Conservation (phyloP, 2,113 vertebrate genomes). For the Oophaga pumilio region DNA sequence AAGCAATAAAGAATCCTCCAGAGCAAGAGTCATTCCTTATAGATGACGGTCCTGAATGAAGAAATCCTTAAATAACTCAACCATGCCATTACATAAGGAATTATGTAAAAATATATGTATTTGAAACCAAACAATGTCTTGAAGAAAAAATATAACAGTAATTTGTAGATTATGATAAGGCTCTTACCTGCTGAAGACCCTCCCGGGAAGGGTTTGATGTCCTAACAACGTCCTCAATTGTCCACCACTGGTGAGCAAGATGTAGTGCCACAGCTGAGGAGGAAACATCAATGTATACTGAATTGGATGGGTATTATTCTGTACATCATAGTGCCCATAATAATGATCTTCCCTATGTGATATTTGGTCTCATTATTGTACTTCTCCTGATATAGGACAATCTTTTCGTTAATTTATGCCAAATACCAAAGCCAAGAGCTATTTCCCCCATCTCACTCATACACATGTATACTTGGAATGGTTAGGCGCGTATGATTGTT, state of each 20-base stretch:
- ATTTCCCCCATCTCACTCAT: background rate
- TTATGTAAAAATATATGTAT: background rate
- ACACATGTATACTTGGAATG: background rate
- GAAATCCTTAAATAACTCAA: too few species aligned
- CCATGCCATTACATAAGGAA: too few species aligned
- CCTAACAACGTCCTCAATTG: slow-evolving; percentile 82
- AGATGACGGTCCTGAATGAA: background rate
- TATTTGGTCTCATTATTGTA: background rate
- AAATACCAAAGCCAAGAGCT: background rate
- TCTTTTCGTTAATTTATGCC: background rate
- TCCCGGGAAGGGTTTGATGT: slow-evolving; percentile 76
- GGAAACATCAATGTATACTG: slow-evolving; percentile 45
- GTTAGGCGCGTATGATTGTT: background rate
- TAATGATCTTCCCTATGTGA: background rate
- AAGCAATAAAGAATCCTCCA: too few species aligned
- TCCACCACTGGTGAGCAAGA: slow-evolving; percentile 86
- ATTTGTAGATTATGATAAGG: background rate
- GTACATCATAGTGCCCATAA: background rate
- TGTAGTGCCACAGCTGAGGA: slow-evolving; percentile 81
- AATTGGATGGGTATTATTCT: background rate
- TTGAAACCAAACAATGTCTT: background rate
- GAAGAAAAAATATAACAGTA: background rate
- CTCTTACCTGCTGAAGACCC: slow-evolving; percentile 78
- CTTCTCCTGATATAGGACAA: background rate
- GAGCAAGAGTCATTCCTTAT: too few species aligned